Percentiles rank a stretch among this genome's conserved stretches.
Conservation (phyloP, 2,797 vertebrate species). For the Fringilla coelebs region DNA sequence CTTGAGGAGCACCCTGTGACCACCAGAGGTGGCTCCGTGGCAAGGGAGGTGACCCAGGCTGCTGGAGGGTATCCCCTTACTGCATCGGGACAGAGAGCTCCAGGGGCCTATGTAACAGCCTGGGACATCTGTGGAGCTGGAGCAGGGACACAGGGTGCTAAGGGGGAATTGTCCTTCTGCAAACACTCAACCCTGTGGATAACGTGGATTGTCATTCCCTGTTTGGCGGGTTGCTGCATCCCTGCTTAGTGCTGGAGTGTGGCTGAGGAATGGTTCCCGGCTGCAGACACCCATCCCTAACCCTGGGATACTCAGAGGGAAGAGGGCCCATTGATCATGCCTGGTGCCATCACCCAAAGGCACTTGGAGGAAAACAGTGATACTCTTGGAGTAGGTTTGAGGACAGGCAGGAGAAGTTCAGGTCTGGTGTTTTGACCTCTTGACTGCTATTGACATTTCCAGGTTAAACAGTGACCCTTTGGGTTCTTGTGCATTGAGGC, state of each 20-base stretch:
- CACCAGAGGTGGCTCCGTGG: background rate
- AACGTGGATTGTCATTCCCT: background rate
- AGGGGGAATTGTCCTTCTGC: background rate
- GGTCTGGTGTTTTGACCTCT: background rate
- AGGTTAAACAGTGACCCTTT: background rate
- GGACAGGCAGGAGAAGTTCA: background rate
- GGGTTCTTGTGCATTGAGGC: background rate
- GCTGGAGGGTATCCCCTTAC: background rate
- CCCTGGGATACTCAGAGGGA: background rate
- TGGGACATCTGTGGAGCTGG: background rate
- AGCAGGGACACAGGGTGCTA: background rate
- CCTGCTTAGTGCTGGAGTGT: background rate
- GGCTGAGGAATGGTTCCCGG: background rate
- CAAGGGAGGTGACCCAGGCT: background rate
- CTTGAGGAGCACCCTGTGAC: background rate
- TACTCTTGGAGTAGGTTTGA: background rate
- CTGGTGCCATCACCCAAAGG: background rate
- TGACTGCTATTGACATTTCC: background rate
- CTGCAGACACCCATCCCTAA: background rate
- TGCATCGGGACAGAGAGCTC: background rate
- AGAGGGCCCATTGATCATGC: background rate
- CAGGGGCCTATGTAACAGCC: background rate
- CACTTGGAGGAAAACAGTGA: background rate
- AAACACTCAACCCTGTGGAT: background rate
- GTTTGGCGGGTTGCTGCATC: background rate